phyloP scores from a whole-genome alignment of 2,113 vertebrate species.

The Gymnocephalus cernua region DNA sequence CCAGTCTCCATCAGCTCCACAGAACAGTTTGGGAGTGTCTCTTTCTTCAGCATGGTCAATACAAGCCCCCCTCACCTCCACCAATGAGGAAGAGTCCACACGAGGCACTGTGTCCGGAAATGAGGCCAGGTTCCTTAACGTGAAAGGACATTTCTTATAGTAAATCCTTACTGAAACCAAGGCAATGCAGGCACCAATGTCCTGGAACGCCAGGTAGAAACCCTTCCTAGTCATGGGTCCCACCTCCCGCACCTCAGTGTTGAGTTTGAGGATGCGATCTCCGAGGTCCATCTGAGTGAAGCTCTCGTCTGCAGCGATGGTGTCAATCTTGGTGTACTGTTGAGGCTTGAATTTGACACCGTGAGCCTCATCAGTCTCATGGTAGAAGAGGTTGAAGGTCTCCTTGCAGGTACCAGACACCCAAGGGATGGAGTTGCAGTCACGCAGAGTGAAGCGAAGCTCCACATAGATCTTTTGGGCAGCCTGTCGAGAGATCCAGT shows the following conservation, averaged over 20 bases:
- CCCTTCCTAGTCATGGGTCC: conserved; percentile 93
- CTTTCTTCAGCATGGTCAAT: conserved; percentile 94
- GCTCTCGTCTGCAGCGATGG: conserved; percentile 96
- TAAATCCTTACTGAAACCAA: conserved; percentile 94
- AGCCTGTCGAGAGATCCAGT: conserved; percentile 94
- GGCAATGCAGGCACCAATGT: conserved; percentile 96
- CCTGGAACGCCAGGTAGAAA: conserved; percentile 96
- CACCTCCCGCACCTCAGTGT: conserved; percentile 95
- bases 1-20: conserved; percentile 97
- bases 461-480: conserved; percentile 97
- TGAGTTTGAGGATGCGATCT: conserved; percentile 96
- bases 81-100: conserved; percentile 95
- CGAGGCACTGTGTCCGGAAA: conserved; percentile 97
- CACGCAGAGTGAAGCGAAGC: conserved; percentile 94
- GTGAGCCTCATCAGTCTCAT: conserved; percentile 93
- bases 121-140: conserved; percentile 91
- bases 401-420: conserved; percentile 97
- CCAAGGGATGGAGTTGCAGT: conserved; percentile 98
- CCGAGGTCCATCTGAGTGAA: conserved; percentile 98
- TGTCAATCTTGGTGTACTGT: conserved; percentile 95
- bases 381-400: conserved; percentile 96
- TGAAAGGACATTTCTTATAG: conserved; percentile 97
- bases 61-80: conserved; percentile 94
- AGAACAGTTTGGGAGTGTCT: conserved; percentile 95
- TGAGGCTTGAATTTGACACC: conserved; percentile 90